Evolutionary conservation across 2,113 vertebrate species (phyloP).

Genomic region (Motacilla alba): DNA sequence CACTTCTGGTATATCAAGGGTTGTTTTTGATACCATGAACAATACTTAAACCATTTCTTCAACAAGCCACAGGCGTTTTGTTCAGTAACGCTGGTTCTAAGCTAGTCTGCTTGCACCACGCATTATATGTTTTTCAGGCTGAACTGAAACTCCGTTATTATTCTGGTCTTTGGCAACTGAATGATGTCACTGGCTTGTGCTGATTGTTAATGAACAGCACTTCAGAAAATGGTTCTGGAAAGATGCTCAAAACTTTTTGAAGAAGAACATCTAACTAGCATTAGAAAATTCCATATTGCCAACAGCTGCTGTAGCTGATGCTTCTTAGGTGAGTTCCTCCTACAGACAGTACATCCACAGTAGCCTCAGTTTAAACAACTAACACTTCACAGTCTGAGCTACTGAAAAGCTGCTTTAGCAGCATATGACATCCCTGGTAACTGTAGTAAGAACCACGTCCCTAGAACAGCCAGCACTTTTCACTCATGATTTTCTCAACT

Average conservation of each 20-base stretch:
- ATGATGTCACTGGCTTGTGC: neutral
- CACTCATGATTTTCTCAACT: neutral
- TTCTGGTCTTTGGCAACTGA: neutral
- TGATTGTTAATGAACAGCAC: neutral
- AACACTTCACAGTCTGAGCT: neutral
- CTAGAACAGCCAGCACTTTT: neutral
- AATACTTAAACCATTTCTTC: neutral
- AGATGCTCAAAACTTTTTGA: neutral
- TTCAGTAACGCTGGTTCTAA: neutral
- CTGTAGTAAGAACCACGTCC: neutral
- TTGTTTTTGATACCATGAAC: neutral
- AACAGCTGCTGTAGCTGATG: neutral
- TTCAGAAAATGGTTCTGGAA: neutral
- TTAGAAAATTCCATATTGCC: neutral
- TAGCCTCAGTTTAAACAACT: neutral
- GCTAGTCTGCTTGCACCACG: neutral
- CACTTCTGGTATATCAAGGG: neutral
- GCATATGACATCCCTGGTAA: neutral
- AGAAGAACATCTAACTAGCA: neutral
- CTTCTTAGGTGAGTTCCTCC: neutral
- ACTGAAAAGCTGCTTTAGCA: neutral
- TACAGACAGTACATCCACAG: neutral
- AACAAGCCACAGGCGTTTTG: neutral
- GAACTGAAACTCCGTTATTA: neutral
- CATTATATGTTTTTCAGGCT: neutral